phyloP scores from a whole-genome alignment of 2,113 vertebrate genomes.

The Pitta sordida region DNA sequence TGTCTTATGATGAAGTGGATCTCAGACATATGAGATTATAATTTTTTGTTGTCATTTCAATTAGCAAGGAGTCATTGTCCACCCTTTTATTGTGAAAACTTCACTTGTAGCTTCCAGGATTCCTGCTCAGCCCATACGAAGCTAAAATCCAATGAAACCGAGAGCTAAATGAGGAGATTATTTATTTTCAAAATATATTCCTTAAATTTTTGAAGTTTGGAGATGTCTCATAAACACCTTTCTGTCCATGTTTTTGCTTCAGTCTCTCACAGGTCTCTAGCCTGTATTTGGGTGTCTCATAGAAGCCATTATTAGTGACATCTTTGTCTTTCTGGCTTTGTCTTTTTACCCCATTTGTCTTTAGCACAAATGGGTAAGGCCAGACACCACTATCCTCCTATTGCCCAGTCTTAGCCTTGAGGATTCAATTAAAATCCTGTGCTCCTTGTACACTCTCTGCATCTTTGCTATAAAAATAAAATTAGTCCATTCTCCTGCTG shows the following conservation, averaged over 20 bases:
- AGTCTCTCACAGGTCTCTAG: background rate
- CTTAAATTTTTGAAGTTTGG: background rate
- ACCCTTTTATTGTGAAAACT: background rate
- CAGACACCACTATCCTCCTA: background rate
- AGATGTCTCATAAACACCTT: background rate
- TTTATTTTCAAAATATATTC: background rate
- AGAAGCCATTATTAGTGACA: background rate
- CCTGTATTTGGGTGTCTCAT: background rate
- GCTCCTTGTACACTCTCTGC: background rate
- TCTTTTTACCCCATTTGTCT: background rate
- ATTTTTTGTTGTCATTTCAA: background rate
- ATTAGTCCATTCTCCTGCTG: background rate
- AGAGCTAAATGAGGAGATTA: background rate
- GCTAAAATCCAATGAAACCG: background rate
- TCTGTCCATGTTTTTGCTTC: background rate
- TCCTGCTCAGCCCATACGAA: background rate
- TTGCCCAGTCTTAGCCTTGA: background rate
- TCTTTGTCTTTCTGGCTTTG: background rate
- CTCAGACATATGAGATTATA: background rate
- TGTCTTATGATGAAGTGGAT: background rate
- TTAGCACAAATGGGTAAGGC: background rate
- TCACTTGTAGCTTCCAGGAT: background rate
- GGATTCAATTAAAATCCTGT: background rate
- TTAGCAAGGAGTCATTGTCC: background rate
- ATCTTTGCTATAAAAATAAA: background rate